Base-by-base conservation (phyloP, 2,888 invertebrate species). In the Siphlonurus alternatus region DNA sequence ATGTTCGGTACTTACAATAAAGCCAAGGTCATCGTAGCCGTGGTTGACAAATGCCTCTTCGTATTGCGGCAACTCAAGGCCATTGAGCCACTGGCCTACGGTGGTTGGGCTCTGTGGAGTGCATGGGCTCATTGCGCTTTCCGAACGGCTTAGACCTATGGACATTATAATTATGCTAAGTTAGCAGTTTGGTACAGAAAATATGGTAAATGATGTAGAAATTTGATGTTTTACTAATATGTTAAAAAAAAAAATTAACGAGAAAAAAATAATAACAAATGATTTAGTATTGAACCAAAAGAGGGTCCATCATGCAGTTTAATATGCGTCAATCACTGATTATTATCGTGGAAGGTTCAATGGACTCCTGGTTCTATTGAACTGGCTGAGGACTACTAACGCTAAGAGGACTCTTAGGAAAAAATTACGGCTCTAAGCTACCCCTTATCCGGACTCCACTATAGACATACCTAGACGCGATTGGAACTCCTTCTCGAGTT, bases 1-100 rank as follows among this genome's bases (percentile, higher is more conserved):
- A n/a, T n/a, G n/a, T n/a, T n/a, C n/a, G n/a, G n/a, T n/a, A 84
- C 89, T 86, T 77, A 95, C 96, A 82, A 97, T 79, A 79, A 93
- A 96, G 70, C 93, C 88, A 66, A 91, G 80, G 75, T 95, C 89
- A 75, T 97, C 96, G 74, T 87, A 96, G 25, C 97, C 97, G 72
- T 89, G 88, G 69, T 87, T 86, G 67, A 88, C 76, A 70, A 97
- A 88, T 62, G 87, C 78, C n/a, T 87, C 83, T 72, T 91, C 90
- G 73, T 93, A 89, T 73, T 95, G 89, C 51, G 84, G 82, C 69
- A 96, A 79, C 1, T 88, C 87, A 19, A 91, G 78, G 63, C 82
- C 82, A 7, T 87, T 82, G 65, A 96, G 76, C 88, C 94, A 91
- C 63, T 87, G 84, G 53, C 88, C 88, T 18, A 93, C 81, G 67